Evolutionary conservation across 2,888 invertebrate species (phyloP).

Genomic region (Sycophila texana): DNA sequence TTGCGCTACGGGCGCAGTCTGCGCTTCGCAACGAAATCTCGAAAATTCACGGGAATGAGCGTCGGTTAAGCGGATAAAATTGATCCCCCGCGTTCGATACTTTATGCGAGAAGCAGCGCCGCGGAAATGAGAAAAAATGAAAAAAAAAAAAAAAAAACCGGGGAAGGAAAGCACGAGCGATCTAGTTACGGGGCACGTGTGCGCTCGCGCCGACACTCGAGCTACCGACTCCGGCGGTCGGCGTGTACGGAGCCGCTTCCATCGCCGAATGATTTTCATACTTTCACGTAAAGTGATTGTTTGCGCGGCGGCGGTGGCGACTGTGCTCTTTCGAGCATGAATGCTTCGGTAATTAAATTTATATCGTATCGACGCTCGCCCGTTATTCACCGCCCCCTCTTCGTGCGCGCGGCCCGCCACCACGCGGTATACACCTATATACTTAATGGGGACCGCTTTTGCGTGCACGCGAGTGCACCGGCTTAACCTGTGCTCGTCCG

Average conservation of each 20-base stretch:
- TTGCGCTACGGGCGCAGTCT: slow-evolving; percentile 21
- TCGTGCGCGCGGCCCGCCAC: slow-evolving; percentile 4
- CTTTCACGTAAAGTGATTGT: slow-evolving; percentile 75
- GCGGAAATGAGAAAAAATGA: not conserved
- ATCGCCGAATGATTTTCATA: slow-evolving; percentile 72
- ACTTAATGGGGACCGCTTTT: slow-evolving; percentile 5
- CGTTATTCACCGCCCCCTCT: slow-evolving; percentile 46
- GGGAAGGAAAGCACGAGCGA: not conserved
- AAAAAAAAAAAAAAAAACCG: too few relatives aligned
- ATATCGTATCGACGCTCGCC: slow-evolving; percentile 66
- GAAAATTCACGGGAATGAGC: not conserved
- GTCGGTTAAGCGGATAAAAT: too few relatives aligned
- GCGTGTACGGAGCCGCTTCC: slow-evolving; percentile 60
- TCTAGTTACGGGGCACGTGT: slow-evolving; percentile 40
- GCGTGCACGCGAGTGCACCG: not conserved
- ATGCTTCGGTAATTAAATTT: slow-evolving; percentile 74
- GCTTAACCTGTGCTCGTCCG: not conserved
- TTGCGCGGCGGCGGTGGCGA: slow-evolving; percentile 61
- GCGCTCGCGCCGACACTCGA: slow-evolving; percentile 32
- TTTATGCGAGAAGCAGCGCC: not conserved
- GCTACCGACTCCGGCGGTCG: slow-evolving; percentile 30
- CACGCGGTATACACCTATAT: slow-evolving; percentile 5
- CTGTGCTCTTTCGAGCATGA: slow-evolving; percentile 71
- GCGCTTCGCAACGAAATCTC: not conserved
- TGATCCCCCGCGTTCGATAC: too few relatives aligned